These are phyloP conservation scores for Zenarchopterus dispar DNA, from an alignment of 2,797 vertebrate species.

Conservation along the genomic window DNA sequence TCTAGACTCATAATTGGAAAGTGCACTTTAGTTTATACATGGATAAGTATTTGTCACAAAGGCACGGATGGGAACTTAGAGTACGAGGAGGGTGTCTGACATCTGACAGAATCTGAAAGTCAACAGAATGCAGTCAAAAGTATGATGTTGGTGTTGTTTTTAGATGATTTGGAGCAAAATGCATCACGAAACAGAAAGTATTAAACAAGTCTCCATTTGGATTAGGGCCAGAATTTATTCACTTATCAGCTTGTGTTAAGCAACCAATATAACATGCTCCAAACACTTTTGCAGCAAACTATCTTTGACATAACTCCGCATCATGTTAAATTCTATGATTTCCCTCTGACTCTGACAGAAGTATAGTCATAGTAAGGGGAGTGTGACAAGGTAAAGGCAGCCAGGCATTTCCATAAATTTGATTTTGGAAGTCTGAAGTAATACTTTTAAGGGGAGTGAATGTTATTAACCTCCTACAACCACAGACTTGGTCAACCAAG, in stretches of 20 bases:
- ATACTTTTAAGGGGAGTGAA: slow-evolving; percentile 21
- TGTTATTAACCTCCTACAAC: slow-evolving; percentile 35
- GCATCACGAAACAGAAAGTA: not conserved
- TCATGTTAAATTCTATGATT: not conserved
- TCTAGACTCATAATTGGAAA: slow-evolving; percentile 33
- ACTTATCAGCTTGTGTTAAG: slow-evolving; percentile 2
- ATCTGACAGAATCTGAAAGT: slow-evolving; percentile 21
- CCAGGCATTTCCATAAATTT: slow-evolving; percentile 44
- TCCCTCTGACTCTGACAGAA: not conserved
- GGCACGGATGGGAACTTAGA: slow-evolving; percentile 39
- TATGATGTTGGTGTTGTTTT: not conserved
- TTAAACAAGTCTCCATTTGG: not conserved
- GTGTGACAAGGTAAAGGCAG: slow-evolving; percentile 9
- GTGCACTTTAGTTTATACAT: slow-evolving; percentile 39
- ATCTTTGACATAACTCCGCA: not conserved
- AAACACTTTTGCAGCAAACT: not conserved
- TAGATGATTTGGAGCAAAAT: not conserved
- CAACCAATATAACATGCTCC: slow-evolving; percentile 2
- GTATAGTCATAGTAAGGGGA: slow-evolving; percentile 10
- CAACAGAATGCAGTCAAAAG: not conserved
- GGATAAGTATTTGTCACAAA: slow-evolving; percentile 45
- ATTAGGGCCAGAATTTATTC: not conserved
- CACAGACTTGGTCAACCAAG: slow-evolving; percentile 36
- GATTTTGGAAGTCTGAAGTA: slow-evolving; percentile 40
- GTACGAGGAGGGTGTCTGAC: not conserved